Evolutionary conservation across 1,140 invertebrate genomes (phyloP).

Genomic region (Leptinotarsa defecta): DNA sequence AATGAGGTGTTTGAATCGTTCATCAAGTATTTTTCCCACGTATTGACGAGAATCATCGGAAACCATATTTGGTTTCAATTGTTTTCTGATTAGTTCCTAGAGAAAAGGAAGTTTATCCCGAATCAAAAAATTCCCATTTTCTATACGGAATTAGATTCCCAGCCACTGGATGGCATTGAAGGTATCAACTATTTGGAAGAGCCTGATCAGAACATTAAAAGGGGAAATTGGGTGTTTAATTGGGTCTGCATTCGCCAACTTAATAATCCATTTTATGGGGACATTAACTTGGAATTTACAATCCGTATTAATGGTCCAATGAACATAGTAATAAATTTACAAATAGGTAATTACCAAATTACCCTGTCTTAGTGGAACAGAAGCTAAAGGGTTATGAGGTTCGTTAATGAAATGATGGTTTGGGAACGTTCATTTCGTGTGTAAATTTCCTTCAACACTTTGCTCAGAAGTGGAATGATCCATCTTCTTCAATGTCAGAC

Average conservation of each 20-base stretch:
- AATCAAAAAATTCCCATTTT: no score
- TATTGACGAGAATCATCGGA: no score
- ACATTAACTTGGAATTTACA: slow-evolving; percentile 4
- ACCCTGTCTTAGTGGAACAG: not conserved
- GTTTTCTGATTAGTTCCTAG: no score
- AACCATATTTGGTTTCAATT: no score
- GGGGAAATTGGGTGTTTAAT: slow-evolving; percentile 1
- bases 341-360: slow-evolving; percentile 9
- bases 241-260: not conserved
- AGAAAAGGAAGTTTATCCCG: no score
- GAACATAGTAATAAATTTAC: not conserved
- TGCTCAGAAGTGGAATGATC: no score
- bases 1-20: no score
- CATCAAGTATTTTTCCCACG: no score
- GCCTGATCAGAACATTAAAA: not conserved
- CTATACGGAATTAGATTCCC: no score
- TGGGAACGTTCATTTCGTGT: not conserved
- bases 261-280: slow-evolving; percentile 6
- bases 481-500: no score
- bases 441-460: no score
- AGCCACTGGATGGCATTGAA: not conserved
- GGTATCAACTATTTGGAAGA: not conserved
- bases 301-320: not conserved
- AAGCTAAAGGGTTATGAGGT: not conserved
- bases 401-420: not conserved